Evolutionary conservation across 2,113 vertebrate species (phyloP), one percentile per base, ranked within the genome.

Genomic region (Mus spicilegus): DNA sequence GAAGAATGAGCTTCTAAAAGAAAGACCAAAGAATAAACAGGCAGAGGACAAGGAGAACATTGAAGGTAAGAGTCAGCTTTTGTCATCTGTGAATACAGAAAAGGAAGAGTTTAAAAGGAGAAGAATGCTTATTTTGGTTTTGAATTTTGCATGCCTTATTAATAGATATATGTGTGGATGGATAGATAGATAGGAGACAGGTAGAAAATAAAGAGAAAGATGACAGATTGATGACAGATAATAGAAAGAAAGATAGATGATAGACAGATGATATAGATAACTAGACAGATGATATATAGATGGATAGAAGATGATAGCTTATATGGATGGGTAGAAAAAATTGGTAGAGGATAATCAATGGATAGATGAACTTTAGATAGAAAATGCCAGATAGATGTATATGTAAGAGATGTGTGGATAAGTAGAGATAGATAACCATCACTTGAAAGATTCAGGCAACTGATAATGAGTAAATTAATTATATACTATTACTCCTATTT

Each of bases 1-100:
- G 95, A 91, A 96, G 72, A 76, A 22, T 11, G 85, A 30, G 36
- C 91, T 93, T 7, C 46, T 49, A 82, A 92, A 90, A 73, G 39
- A 95, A 94, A 89, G 73, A n/a, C 33, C 42, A 26, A 65, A 70
- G 86, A 13, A 3, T 82, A 73, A 82, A 78, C 24, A 63, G 51
- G 54, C 93, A 67, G 51, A 77, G 54, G 28, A 56, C 58, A 75
- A 93, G 22, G 7, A 91, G 20, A 65, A 33, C 42, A 85, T 87
- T n/a, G 46, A 89, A 95, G 56, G 42, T 84, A 94, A 80, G 19
- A 73, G 0, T 30, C 58, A 51, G 2, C 4, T 0, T 1, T 73
- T 20, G 0, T 76, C 42, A 0, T 39, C 8, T 36, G n/a, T 6
- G 13, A 26, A 39, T 46, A 3, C 33, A 73, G 49, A 58, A 36